phyloP scores from a whole-genome alignment of 2,888 invertebrate genomes.

The Epirrita christyi region DNA sequence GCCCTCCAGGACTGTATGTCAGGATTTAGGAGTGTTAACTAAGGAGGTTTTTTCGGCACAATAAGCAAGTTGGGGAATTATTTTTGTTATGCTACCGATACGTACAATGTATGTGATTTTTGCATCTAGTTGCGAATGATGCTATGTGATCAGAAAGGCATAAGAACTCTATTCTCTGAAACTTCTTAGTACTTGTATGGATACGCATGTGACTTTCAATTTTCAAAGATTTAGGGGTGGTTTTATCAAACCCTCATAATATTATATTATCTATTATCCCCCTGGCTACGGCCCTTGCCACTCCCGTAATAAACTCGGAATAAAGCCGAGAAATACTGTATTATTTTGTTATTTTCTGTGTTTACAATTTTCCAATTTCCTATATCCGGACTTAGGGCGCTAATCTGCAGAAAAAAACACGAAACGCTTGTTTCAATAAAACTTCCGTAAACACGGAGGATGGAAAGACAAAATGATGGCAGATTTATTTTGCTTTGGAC shows the following conservation, averaged over 20 bases:
- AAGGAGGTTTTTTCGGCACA: no score
- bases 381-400: slow-evolving; percentile 49
- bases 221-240: not conserved
- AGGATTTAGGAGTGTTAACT: not conserved
- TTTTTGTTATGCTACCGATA: no score
- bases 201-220: no score
- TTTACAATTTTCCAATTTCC: slow-evolving; percentile 52
- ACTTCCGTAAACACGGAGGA: slow-evolving; percentile 36
- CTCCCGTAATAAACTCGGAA: slow-evolving; percentile 36
- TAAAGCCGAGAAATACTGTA: slow-evolving; percentile 35
- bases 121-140: no score
- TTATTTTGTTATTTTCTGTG: slow-evolving; percentile 43
- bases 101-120: no score
- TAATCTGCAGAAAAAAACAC: slow-evolving; percentile 47
- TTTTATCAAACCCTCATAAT: not conserved
- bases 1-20: slow-evolving; percentile 11
- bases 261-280: no score
- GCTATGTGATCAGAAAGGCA: no score
- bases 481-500: slow-evolving; percentile 2
- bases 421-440: slow-evolving; percentile 46
- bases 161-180: no score
- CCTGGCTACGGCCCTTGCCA: slow-evolving; percentile 4
- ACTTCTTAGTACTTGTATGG: no score
- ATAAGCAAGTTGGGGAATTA: no score
- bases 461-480: slow-evolving; percentile 12